These are phyloP conservation scores for Drosophila prolongata DNA, from an alignment of 2,888 invertebrate genomes.

Conservation along the genomic window DNA sequence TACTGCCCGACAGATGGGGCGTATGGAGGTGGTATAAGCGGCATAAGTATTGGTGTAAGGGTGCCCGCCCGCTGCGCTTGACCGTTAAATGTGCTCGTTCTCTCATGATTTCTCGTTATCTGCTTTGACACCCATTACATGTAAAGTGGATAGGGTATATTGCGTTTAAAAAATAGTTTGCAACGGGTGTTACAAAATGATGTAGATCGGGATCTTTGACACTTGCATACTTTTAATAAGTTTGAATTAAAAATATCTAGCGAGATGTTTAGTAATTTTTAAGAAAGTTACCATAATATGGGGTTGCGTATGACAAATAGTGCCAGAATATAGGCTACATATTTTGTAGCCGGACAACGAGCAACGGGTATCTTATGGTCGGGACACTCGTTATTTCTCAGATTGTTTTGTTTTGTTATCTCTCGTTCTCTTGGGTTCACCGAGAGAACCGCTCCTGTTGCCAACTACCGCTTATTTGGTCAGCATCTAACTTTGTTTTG, in stretches of 20 bases:
- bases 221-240: too few species aligned
- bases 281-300: too few species aligned
- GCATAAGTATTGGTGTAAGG: conserved; percentile 14
- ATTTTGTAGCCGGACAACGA: background rate
- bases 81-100: conserved; percentile 52
- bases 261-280: too few species aligned
- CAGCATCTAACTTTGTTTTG: conserved; percentile 67
- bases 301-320: too few species aligned
- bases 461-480: conserved; percentile 57
- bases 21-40: conserved; percentile 5
- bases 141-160: background rate
- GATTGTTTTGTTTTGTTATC: conserved; percentile 41
- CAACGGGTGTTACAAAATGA: too few species aligned
- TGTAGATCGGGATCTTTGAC: too few species aligned
- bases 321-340: background rate
- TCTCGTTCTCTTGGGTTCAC: background rate
- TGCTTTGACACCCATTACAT: background rate
- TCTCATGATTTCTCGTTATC: conserved; percentile 16
- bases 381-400: background rate
- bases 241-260: too few species aligned
- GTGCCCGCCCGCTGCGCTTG: conserved; percentile 29
- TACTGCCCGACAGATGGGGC: conserved; percentile 38
- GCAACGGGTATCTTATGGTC: conserved; percentile 1
- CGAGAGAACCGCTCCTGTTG: conserved; percentile 34
- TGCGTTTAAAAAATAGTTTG: too few species aligned